Evolutionary conservation across 2,888 invertebrate genomes (phyloP), one percentile per base, ranked within the genome.

Genomic region (Blastobasis lacticolella): DNA sequence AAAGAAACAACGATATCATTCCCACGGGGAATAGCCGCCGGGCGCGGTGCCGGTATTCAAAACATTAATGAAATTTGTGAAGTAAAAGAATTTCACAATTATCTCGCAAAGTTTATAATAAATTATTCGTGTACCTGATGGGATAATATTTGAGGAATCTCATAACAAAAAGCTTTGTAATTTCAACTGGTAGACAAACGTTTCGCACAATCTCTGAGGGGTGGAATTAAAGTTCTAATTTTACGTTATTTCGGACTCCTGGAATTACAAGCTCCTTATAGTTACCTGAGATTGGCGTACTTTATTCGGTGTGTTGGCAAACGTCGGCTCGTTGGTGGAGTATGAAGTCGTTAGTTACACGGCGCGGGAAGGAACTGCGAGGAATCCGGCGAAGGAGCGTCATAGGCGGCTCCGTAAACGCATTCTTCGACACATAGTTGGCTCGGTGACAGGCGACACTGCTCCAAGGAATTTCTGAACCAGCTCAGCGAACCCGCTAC

Each of bases 361-460:
- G 40, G 50, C 49, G n/a, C 10, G 23, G 41, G 40, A 46, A 49
- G 49, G 54, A 54, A 49, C 51, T 51, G 37, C 53, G 53, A 66
- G 63, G 69, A 69, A 69, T 68, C 60, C 57, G 49, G 60, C 81
- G 84, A 81, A 86, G 78, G 71, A 82, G 85, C 79, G 75, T 71
- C 77, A 82, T 82, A 81, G 81, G 78, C 82, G 83, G 81, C 83
- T 80, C 79, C 78, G 79, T 84, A 85, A 85, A 86, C 82, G 81
- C 85, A 87, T 87, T 85, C 84, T 86, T 84, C 78, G 80, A 81
- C 86, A 84, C 85, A 86, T 86, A 84, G 85, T 87, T 87, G 75
- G 68, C 69, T 68, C 68, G 61, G 78, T 76, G 83, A 81, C 80
- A 75, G 80, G 80, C 79, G 78, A 77, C 75, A 73, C 74, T 65